Conservation (phyloP, 2,888 invertebrate species). For the Ditula angustiorana region DNA sequence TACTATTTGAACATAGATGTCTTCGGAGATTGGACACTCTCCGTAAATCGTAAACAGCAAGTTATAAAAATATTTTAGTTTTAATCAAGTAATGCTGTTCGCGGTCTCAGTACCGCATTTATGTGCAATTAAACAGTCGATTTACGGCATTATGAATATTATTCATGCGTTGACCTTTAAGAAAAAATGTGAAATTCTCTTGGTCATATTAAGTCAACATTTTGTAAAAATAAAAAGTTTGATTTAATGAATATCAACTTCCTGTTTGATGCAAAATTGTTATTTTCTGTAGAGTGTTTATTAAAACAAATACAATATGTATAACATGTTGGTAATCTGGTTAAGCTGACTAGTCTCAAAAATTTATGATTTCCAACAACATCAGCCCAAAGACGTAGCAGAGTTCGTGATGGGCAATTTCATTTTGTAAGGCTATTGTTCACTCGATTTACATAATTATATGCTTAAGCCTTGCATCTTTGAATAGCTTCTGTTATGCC, state of each 20-base stretch:
- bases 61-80: not conserved
- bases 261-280: not conserved
- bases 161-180: not conserved
- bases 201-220: no score
- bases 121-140: not conserved
- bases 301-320: not conserved
- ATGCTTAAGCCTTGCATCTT: constrained; percentile 26
- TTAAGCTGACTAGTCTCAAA: constrained; percentile 8
- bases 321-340: not conserved
- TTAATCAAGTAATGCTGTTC: not conserved
- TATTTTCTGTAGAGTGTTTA: not conserved
- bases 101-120: not conserved
- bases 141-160: not conserved
- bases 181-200: no score
- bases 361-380: constrained; percentile 16
- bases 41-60: not conserved
- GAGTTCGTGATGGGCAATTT: constrained; percentile 37
- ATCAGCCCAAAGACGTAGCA: constrained; percentile 15
- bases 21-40: constrained; percentile 52
- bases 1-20: constrained; percentile 58
- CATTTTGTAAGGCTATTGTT: constrained; percentile 33
- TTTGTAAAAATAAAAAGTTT: no score
- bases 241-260: no score
- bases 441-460: constrained; percentile 36
- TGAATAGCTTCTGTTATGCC: constrained; percentile 22